phyloP scores from a whole-genome alignment of 2,888 invertebrate species.

The Callyntrura guangdongensis region DNA sequence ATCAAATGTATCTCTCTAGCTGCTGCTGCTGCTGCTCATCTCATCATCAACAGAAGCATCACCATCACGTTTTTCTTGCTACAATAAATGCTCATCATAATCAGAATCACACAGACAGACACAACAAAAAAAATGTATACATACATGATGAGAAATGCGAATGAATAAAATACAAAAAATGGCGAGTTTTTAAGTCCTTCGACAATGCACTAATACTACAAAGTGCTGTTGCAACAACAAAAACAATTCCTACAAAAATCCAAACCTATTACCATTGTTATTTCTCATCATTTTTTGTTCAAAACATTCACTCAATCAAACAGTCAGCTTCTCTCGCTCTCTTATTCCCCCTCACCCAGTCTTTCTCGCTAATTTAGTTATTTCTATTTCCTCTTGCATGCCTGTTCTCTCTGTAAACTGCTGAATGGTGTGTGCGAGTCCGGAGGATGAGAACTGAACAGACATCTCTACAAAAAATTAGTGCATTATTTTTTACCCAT shows the following conservation, averaged over 20 bases:
- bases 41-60: not conserved
- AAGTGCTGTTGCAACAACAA: not conserved
- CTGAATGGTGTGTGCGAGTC: not conserved
- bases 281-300: not conserved
- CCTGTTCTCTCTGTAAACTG: not conserved
- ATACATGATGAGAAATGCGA: constrained; percentile 14
- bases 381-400: constrained; percentile 55
- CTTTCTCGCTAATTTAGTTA: constrained; percentile 59
- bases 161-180: not conserved
- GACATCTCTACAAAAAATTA: constrained; percentile 39
- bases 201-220: constrained; percentile 11
- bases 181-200: not conserved
- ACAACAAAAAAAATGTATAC: constrained; percentile 48
- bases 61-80: constrained; percentile 14
- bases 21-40: not conserved
- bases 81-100: constrained; percentile 22
- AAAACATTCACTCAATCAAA: constrained; percentile 38
- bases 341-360: too few relatives aligned
- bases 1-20: not conserved
- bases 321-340: not conserved
- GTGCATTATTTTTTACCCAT: not conserved
- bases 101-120: not conserved
- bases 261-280: not conserved
- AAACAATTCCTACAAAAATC: not conserved
- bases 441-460: not conserved